Base-by-base conservation (phyloP, 2,888 invertebrate species). In the Sceliomorpha sp. region DNA sequence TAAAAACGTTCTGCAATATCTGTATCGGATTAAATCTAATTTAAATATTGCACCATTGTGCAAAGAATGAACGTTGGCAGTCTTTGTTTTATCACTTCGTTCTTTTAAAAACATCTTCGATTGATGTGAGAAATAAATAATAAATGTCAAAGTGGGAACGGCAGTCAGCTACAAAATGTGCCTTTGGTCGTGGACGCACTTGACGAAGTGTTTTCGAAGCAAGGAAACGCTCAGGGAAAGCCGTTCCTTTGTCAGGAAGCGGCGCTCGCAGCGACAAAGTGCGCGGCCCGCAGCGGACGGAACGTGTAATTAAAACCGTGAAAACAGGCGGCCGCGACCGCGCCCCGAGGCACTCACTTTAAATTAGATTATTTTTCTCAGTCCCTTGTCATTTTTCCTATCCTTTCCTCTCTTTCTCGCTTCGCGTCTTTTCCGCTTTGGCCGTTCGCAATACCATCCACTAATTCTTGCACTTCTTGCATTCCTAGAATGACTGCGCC, bases 281-380 rank as follows among this genome's bases (percentile, higher is more conserved):
- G 71, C 60, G 51, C 69, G 48, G 63, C 53, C 59, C 73, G 31
- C 31, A 47, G 32, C 36, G 60, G 60, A 47, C 45, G 48, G 42
- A 63, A 72, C 36, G 48, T 70, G 76, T 84, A 83, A 84, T 83
- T 83, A 84, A 84, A 83, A 81, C 79, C 75, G 77, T 78, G 79
- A 81, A 80, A 82, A 83, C 79, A 76, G 78, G 73, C 75, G 73
- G 60, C 68, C 69, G 73, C 75, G 73, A 58, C 68, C 69, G 56
- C 63, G 44, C 50, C 45, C 53, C 70, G 67, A 63, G 66, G 42
- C 67, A 68, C 75, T 73, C 68, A 51, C 74, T 72, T 77, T 77
- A 83, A 83, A 85, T 85, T 83, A 79, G 80, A 85, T 85, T 83
- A 84, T 84, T 85, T 84, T 81, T 81, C 82, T 79, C 75, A 62